Percentiles rank a stretch among this genome's conserved stretches.
Evolutionary conservation across 1,140 invertebrate genomes (phyloP).

Genomic region (Lasioglossum albipes): DNA sequence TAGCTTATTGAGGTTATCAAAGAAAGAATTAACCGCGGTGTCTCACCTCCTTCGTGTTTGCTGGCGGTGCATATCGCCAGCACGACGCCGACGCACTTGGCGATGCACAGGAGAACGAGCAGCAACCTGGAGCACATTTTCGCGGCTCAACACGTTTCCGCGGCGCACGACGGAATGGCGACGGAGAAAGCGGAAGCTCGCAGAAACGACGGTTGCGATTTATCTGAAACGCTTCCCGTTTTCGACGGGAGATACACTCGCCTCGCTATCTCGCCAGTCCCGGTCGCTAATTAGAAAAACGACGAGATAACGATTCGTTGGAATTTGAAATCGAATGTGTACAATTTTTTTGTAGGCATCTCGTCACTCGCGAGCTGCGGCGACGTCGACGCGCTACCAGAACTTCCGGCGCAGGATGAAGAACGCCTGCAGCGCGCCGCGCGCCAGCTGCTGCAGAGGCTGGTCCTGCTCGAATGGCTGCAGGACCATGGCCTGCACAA

Average conservation of each 20-base stretch:
- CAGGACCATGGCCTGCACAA: slow-evolving; percentile 86
- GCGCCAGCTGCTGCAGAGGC: slow-evolving; percentile 87
- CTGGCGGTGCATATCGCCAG: slow-evolving; percentile 54
- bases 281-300: slow-evolving; percentile 30
- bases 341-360: slow-evolving; percentile 84
- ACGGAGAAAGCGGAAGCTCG: not conserved
- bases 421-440: slow-evolving; percentile 88
- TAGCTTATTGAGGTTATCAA: too few species aligned
- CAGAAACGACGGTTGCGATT: slow-evolving; percentile 12
- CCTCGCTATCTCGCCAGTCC: slow-evolving; percentile 16
- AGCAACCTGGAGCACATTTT: slow-evolving; percentile 42
- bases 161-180: slow-evolving; percentile 22
- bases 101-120: slow-evolving; percentile 49
- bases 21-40: not conserved
- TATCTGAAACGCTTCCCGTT: slow-evolving; percentile 52
- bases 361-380: slow-evolving; percentile 89
- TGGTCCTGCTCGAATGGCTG: slow-evolving; percentile 90
- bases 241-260: slow-evolving; percentile 19
- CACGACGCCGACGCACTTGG: slow-evolving; percentile 14
- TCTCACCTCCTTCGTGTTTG: slow-evolving; percentile 62
- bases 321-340: too few species aligned
- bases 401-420: slow-evolving; percentile 89
- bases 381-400: slow-evolving; percentile 85
- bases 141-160: slow-evolving; percentile 6
- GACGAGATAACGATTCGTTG: not conserved